A percentile compares a stretch with the other conserved stretches of the same genome.
Evolutionary conservation across 1,140 invertebrate species (phyloP).

Genomic region (Cydia fagiglandana): DNA sequence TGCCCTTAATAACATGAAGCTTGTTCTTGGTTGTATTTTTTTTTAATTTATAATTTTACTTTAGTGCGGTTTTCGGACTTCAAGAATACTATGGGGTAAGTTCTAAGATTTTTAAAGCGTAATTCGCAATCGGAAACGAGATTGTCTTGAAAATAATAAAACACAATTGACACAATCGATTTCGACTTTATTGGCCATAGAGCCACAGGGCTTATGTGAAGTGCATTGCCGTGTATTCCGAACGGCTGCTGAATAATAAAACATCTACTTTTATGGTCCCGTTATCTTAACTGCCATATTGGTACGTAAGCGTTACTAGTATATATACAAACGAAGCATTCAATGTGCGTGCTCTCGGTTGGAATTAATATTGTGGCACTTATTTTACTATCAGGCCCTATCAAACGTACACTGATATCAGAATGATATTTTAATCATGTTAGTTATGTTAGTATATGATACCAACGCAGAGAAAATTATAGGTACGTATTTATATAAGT

Average conservation of each 20-base stretch:
- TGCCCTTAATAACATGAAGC: too few species aligned
- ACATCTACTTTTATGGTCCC: conserved; percentile 12
- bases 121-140: not conserved
- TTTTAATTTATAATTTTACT: too few species aligned
- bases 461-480: too few species aligned
- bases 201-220: conserved; percentile 13
- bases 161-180: conserved; percentile 14
- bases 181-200: conserved; percentile 18
- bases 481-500: too few species aligned
- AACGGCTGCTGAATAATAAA: conserved; percentile 20
- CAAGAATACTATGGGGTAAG: not conserved
- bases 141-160: conserved; percentile 17
- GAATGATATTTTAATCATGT: too few species aligned
- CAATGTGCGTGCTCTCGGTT: not conserved
- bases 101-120: not conserved
- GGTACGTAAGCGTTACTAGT: not conserved
- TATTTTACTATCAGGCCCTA: too few species aligned
- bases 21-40: too few species aligned
- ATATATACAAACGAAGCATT: not conserved
- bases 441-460: too few species aligned
- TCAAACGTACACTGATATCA: too few species aligned
- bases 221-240: conserved; percentile 19
- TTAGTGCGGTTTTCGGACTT: not conserved
- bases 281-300: conserved; percentile 18
- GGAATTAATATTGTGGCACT: too few species aligned